Evolutionary conservation across 2,888 invertebrate species (phyloP), one percentile per base, ranked within the genome.

Genomic region (Lysandra coridon): DNA sequence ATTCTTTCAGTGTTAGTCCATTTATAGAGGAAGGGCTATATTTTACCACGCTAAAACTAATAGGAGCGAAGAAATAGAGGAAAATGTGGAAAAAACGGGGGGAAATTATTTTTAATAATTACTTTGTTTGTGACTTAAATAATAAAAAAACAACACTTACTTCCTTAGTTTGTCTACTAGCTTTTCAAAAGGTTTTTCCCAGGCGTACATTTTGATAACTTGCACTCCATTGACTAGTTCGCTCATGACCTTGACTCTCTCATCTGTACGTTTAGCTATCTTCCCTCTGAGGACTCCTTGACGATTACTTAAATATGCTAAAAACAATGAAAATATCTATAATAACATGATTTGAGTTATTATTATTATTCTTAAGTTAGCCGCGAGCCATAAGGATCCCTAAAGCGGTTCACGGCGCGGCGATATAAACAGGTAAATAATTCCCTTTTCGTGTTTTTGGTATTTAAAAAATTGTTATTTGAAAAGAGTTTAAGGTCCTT

Each of bases 141-240:
- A 73, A 73, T 7, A 30, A n/a, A 62, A n/a, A 37, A 7, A 49
- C 1, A 44, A 10, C 7, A 89, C 93, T 88, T 91, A 97, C 97
- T 95, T 96, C 88, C 98, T 92, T 10, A 97, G 93, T 79, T 95
- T 89, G 78, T 95, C 95, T 2, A 98, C 96, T 0, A 97, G 89
- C 80, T 95, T 95, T 79, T 96, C 96, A 85, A 98, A 98, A 0
- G 97, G 97, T 82, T 95, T 96, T 86, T 98, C 98, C 96, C 98
- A 98, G 1, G 97, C 96, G 85, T 97, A 98, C 97, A 98, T 97
- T 92, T 98, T 98, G 84, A 98, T 97, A 0, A 98, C 97, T 85
- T 97, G 95, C 84, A 98, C 97, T 0, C 97, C 97, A 81, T 95
- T 95, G 6, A 98, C 96, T 79, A 98, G 95, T 90, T 98, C 98